phyloP scores from a whole-genome alignment of 2,797 vertebrate species.

The Acanthurus lineatus region DNA sequence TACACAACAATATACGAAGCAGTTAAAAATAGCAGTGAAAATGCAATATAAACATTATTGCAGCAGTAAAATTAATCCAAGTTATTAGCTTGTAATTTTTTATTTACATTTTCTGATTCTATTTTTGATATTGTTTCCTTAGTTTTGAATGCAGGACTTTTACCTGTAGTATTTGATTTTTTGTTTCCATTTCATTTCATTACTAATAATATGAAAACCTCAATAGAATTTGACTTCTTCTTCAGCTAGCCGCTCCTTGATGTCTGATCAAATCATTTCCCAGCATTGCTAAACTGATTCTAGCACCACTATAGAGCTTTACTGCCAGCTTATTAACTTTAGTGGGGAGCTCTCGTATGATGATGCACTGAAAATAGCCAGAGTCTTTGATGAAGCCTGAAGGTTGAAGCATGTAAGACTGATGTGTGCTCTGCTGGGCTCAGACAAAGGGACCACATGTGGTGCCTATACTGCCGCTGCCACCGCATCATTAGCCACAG shows the following conservation, averaged over 20 bases:
- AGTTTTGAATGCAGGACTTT: background rate
- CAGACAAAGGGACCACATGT: constrained; percentile 80
- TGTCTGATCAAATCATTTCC: background rate
- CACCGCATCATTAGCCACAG: constrained; percentile 80
- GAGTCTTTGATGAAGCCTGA: constrained; percentile 54
- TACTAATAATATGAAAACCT: too few species aligned
- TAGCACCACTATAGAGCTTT: background rate
- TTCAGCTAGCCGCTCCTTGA: background rate
- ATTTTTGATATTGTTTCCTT: background rate
- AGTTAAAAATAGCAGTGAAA: background rate
- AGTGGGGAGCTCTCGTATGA: constrained; percentile 25
- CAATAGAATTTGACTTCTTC: background rate
- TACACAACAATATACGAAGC: background rate
- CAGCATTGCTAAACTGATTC: background rate
- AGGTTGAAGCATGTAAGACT: constrained; percentile 58
- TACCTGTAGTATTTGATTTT: background rate
- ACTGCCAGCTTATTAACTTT: constrained; percentile 16
- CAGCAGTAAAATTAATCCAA: background rate
- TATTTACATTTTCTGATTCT: background rate
- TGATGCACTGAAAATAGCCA: constrained; percentile 46
- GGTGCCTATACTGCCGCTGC: constrained; percentile 59
- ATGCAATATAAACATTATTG: background rate
- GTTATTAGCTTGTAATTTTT: background rate
- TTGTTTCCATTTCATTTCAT: background rate
- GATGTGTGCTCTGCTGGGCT: constrained; percentile 60